Conservation (phyloP, 2,797 vertebrate genomes). For the Sphenopsis melanotis region DNA sequence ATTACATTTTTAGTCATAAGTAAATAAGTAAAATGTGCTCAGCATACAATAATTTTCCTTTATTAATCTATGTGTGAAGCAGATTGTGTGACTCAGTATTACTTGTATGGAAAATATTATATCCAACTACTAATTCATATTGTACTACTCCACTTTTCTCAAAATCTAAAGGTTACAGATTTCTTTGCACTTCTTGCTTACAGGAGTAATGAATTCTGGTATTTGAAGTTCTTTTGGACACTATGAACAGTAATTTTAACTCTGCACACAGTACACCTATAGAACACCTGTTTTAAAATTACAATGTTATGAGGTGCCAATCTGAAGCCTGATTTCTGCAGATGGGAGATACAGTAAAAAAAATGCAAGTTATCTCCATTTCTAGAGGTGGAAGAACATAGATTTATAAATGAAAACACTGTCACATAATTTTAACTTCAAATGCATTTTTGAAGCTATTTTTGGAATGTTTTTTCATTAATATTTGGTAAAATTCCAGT, state of each 20-base stretch:
- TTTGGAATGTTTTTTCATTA: neutral
- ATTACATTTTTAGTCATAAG: neutral
- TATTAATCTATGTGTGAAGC: neutral
- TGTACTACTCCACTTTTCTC: neutral
- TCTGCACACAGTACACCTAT: neutral
- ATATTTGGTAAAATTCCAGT: neutral
- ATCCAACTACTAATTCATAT: neutral
- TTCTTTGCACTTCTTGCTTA: neutral
- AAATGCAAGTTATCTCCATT: neutral
- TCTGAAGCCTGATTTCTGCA: neutral
- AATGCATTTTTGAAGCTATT: neutral
- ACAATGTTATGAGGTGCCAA: neutral
- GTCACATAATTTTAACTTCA: neutral
- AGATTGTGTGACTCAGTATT: neutral
- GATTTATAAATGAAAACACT: neutral
- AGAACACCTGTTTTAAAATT: neutral
- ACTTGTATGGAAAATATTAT: neutral
- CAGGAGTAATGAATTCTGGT: neutral
- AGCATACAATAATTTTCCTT: neutral
- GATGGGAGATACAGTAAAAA: neutral
- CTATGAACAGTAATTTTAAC: neutral
- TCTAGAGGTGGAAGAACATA: neutral
- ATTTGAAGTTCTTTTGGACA: neutral
- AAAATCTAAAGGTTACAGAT: neutral
- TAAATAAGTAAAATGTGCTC: neutral